These are phyloP conservation scores for Accipiter cooperii DNA, from an alignment of 2,113 vertebrate species.

Conservation along the genomic window DNA sequence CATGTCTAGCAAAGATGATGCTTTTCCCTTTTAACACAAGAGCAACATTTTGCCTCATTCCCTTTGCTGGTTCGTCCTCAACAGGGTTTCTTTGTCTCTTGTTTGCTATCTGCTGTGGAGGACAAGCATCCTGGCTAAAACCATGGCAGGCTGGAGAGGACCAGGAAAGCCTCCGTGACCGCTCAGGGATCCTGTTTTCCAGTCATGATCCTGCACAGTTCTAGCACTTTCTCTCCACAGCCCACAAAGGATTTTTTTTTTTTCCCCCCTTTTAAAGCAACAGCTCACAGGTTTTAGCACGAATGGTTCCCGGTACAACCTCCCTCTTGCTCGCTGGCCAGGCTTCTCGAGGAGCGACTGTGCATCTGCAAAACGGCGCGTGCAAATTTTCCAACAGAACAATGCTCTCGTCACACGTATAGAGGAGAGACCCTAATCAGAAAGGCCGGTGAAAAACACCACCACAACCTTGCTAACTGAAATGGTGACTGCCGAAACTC, in stretches of 20 bases:
- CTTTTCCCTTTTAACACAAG: slow-evolving; percentile 70
- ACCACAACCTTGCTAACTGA: fast-evolving
- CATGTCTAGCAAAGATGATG: slow-evolving; percentile 67
- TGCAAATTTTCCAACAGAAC: neutral
- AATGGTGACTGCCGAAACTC: neutral
- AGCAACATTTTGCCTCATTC: slow-evolving; percentile 74
- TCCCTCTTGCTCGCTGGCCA: neutral
- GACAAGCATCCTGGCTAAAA: slow-evolving; percentile 58
- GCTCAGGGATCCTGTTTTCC: slow-evolving; percentile 79
- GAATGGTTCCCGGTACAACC: slow-evolving; percentile 15
- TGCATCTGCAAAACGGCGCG: fast-evolving
- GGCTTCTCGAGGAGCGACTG: neutral
- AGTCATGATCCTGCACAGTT: slow-evolving; percentile 80
- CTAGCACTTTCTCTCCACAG: slow-evolving; percentile 85
- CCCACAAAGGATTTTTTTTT: slow-evolving; percentile 72
- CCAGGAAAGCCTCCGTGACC: slow-evolving; percentile 61
- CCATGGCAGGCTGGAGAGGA: slow-evolving; percentile 61
- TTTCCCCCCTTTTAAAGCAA: slow-evolving; percentile 75
- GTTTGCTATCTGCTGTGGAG: slow-evolving; percentile 62
- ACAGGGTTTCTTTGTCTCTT: slow-evolving; percentile 35
- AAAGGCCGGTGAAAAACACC: neutral
- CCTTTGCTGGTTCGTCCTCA: slow-evolving; percentile 59
- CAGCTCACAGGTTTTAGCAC: slow-evolving; percentile 67
- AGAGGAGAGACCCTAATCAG: neutral
- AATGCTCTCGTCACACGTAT: fast-evolving